Conservation (phyloP, 2,113 vertebrate species). For the Menidia beryllina region DNA sequence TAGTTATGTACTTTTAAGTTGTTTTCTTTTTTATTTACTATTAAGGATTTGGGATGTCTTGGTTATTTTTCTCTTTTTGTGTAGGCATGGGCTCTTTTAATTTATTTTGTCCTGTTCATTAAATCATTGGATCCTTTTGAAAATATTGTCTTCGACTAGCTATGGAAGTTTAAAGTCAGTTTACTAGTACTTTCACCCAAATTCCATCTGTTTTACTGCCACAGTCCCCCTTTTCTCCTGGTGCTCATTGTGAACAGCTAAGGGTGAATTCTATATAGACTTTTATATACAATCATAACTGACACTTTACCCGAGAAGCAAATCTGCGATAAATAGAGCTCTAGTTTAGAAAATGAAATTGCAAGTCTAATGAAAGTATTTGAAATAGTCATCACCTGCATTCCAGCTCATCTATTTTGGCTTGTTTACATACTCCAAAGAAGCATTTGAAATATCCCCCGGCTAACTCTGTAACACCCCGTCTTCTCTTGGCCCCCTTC, state of each 20-base stretch:
- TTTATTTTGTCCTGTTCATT: too few relatives aligned
- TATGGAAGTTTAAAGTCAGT: too few relatives aligned
- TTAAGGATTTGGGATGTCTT: not conserved
- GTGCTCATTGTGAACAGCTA: too few relatives aligned
- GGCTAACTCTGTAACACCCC: slow-evolving; percentile 31
- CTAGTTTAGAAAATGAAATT: slow-evolving; percentile 7
- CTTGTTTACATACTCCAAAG: slow-evolving; percentile 40
- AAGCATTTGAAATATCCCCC: slow-evolving; percentile 31
- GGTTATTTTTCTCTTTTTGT: not conserved
- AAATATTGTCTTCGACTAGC: too few relatives aligned
- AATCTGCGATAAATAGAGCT: not conserved
- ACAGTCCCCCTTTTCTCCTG: too few relatives aligned
- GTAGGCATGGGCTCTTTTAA: too few relatives aligned
- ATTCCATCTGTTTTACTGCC: too few relatives aligned
- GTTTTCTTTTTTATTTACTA: not conserved
- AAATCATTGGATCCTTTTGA: too few relatives aligned
- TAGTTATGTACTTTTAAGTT: not conserved
- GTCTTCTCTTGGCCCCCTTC: slow-evolving; percentile 7
- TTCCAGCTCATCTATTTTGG: not conserved
- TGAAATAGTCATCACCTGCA: slow-evolving; percentile 12
- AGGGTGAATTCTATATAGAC: not conserved
- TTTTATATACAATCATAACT: not conserved
- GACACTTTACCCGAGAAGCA: not conserved
- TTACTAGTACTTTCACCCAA: too few relatives aligned
- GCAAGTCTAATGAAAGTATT: not conserved